Conservation (phyloP, 2,113 vertebrate genomes). For the Alaudala cheleensis region DNA sequence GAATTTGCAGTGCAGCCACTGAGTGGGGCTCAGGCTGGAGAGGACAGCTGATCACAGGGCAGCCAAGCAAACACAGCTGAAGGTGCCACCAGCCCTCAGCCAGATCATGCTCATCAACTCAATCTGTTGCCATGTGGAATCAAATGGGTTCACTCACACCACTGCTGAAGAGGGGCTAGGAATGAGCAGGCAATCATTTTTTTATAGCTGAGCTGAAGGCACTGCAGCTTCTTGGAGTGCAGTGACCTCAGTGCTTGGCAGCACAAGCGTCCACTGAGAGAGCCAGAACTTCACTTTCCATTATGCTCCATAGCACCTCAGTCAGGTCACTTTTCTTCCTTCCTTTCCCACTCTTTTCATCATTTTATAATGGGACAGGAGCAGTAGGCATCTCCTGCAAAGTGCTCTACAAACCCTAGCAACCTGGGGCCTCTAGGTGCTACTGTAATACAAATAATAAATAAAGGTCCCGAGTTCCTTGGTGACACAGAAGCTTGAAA, state of each 20-base stretch:
- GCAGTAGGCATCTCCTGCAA: neutral
- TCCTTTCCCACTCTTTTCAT: neutral
- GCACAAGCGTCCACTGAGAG: accelerated
- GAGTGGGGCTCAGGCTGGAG: neutral
- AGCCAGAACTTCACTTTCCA: neutral
- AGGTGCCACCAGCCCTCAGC: neutral
- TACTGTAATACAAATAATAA: conserved; percentile 44
- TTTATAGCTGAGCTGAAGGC: neutral
- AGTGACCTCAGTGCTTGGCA: neutral
- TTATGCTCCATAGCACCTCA: neutral
- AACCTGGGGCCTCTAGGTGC: conserved; percentile 27
- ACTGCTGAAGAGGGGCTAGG: neutral
- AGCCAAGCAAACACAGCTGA: neutral
- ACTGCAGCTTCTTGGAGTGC: neutral
- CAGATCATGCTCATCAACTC: neutral
- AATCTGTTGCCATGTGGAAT: neutral
- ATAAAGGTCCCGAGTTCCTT: neutral
- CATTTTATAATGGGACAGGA: neutral
- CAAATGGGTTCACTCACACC: neutral
- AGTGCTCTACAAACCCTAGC: neutral
- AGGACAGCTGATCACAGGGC: neutral
- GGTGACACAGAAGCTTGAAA: neutral
- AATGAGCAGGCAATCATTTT: neutral
- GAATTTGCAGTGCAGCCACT: neutral
- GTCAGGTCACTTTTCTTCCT: neutral